phyloP scores from a whole-genome alignment of 2,888 invertebrate species.

The Cantharis lateralis region DNA sequence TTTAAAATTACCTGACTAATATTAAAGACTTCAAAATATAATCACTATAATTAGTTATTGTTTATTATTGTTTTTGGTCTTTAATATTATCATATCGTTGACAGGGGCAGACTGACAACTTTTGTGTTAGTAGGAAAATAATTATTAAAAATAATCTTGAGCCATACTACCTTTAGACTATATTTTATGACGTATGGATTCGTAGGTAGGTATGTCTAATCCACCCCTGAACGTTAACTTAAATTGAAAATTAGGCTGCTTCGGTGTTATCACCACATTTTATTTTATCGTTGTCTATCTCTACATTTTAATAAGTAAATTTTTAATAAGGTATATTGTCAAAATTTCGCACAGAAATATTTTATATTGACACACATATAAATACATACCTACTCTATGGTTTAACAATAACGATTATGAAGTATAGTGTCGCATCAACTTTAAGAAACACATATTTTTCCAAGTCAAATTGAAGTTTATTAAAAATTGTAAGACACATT shows the following conservation, averaged over 20 bases:
- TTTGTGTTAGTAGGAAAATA: neutral
- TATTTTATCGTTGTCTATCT: slow-evolving; percentile 26
- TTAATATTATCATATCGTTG: neutral
- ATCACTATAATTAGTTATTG: neutral
- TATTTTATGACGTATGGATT: neutral
- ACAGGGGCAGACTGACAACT: neutral
- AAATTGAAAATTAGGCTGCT: slow-evolving; percentile 19
- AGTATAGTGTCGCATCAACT: slow-evolving; percentile 6
- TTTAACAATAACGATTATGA: neutral
- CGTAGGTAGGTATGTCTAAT: neutral
- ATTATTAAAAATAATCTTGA: neutral
- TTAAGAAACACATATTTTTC: slow-evolving; percentile 1
- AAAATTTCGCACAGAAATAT: slow-evolving; percentile 22
- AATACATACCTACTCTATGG: neutral
- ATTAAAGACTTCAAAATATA: neutral
- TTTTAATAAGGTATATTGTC: slow-evolving; percentile 23
- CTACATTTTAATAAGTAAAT: slow-evolving; percentile 17
- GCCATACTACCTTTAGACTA: neutral
- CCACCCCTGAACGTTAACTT: slow-evolving; percentile 5
- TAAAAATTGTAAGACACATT: neutral
- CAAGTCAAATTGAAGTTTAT: slow-evolving; percentile 4
- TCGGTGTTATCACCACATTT: slow-evolving; percentile 20
- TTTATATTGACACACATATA: slow-evolving; percentile 1
- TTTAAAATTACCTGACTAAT: neutral
- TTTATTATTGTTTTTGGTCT: neutral